Evolutionary conservation across 2,888 invertebrate genomes (phyloP).

Genomic region (Allophyes oxyacanthae): DNA sequence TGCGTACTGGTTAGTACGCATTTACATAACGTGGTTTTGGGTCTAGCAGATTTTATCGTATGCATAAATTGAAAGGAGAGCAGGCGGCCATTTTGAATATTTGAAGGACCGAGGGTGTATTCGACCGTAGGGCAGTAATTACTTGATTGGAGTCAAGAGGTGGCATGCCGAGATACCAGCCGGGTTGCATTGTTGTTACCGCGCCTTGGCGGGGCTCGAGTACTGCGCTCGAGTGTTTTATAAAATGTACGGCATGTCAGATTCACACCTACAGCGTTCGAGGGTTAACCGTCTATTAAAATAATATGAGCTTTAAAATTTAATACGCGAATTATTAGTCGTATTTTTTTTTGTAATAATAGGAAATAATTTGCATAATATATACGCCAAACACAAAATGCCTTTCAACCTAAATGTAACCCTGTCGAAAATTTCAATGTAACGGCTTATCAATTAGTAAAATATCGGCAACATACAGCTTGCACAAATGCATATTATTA

Average conservation of each 20-base stretch:
- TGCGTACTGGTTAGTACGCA: too few species aligned
- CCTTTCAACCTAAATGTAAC: slow-evolving; percentile 60
- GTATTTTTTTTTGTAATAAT: slow-evolving; percentile 16
- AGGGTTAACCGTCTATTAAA: slow-evolving; percentile 79
- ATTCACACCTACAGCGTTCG: slow-evolving; percentile 81
- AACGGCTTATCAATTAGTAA: slow-evolving; percentile 76
- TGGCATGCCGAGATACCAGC: slow-evolving; percentile 83
- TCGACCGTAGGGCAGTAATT: slow-evolving; percentile 88
- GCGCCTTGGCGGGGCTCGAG: slow-evolving; percentile 70
- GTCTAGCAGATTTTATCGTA: slow-evolving; percentile 73
- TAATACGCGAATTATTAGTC: slow-evolving; percentile 22
- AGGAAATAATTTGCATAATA: slow-evolving; percentile 54
- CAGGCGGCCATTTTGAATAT: slow-evolving; percentile 87
- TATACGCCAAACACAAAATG: slow-evolving; percentile 53
- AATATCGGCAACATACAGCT: slow-evolving; percentile 75
- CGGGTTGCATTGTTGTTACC: slow-evolving; percentile 75
- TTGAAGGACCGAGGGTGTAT: slow-evolving; percentile 79
- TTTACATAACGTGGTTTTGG: slow-evolving; percentile 19
- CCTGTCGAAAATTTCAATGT: slow-evolving; percentile 62
- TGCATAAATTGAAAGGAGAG: slow-evolving; percentile 75
- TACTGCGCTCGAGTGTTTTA: slow-evolving; percentile 74
- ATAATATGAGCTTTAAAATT: slow-evolving; percentile 33
- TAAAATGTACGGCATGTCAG: slow-evolving; percentile 75
- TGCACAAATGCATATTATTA: slow-evolving; percentile 84
- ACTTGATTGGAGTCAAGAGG: slow-evolving; percentile 89